Percentiles rank a stretch among this genome's conserved stretches.
Conservation (phyloP, 2,797 vertebrate species). For the Chromis chromis region DNA sequence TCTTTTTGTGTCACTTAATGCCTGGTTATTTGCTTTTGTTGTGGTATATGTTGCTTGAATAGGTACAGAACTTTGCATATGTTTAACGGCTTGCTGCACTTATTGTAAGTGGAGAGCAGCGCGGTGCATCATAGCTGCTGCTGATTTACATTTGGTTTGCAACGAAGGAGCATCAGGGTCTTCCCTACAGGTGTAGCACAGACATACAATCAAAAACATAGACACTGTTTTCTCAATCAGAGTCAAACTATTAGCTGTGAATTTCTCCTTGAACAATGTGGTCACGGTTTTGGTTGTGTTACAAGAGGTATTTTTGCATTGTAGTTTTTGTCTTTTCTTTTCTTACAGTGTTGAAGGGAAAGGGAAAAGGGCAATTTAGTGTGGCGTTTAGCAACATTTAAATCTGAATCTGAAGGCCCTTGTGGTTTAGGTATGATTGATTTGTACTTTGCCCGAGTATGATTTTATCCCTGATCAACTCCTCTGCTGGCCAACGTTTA, state of each 20-base stretch:
- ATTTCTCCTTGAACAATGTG: too few species aligned
- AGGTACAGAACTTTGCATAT: slow-evolving; percentile 34
- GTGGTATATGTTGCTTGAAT: slow-evolving; percentile 22
- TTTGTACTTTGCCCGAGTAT: not conserved
- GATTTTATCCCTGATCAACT: too few species aligned
- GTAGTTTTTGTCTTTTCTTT: too few species aligned
- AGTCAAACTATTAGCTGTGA: too few species aligned
- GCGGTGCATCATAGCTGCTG: not conserved
- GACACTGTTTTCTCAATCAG: not conserved
- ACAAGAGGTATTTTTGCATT: too few species aligned
- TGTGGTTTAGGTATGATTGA: not conserved
- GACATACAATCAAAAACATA: not conserved
- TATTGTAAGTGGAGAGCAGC: slow-evolving; percentile 25
- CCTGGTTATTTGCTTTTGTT: slow-evolving; percentile 12
- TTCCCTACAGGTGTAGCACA: slow-evolving; percentile 14
- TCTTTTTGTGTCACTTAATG: slow-evolving; percentile 30
- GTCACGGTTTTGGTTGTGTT: not conserved
- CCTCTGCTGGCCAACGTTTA: too few species aligned
- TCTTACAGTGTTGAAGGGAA: too few species aligned
- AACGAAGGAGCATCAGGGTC: not conserved
- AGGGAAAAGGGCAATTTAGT: too few species aligned
- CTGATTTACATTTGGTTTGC: slow-evolving; percentile 18
- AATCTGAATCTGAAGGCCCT: not conserved
- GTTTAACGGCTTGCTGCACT: slow-evolving; percentile 27
- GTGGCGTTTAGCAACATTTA: not conserved